Conservation (phyloP, 35 echinoderm and acorn worm species). For the Apostichopus parvimensis region DNA sequence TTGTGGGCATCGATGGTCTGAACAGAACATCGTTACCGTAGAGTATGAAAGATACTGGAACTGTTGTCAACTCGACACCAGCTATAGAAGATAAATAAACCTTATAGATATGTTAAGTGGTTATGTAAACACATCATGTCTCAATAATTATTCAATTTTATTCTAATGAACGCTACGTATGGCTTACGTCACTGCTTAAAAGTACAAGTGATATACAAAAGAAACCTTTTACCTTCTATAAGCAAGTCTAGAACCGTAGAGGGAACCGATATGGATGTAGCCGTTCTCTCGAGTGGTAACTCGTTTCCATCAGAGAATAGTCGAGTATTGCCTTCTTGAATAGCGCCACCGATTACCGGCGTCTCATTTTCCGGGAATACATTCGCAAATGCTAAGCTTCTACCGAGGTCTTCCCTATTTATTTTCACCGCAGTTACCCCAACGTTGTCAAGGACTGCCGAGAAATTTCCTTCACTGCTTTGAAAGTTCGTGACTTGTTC, state of each 20-base stretch:
- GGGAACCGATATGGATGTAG: slow-evolving; percentile 11
- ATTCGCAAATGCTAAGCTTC: background rate
- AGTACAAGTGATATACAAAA: too few relatives aligned
- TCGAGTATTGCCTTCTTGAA: background rate
- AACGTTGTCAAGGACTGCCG: background rate
- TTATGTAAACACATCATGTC: background rate
- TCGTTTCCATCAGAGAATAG: background rate
- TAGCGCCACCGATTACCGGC: background rate
- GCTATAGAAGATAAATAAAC: background rate
- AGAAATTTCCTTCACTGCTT: background rate
- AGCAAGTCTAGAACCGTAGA: background rate
- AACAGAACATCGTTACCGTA: slow-evolving; percentile 2
- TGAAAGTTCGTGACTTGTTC: slow-evolving; percentile 29
- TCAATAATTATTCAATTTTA: background rate
- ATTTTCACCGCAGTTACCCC: slow-evolving; percentile 19
- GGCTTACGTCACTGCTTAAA: too few relatives aligned
- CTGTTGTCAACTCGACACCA: background rate
- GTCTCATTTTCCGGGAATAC: background rate
- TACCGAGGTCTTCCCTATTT: background rate
- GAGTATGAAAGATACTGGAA: slow-evolving; percentile 28
- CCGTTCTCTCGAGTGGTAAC: background rate
- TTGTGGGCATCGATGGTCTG: background rate
- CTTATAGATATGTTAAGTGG: too few relatives aligned
- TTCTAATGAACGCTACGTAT: background rate
- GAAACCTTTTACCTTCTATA: background rate